phyloP scores from a whole-genome alignment of 1,140 invertebrate genomes.

The Drosophila takahashii region DNA sequence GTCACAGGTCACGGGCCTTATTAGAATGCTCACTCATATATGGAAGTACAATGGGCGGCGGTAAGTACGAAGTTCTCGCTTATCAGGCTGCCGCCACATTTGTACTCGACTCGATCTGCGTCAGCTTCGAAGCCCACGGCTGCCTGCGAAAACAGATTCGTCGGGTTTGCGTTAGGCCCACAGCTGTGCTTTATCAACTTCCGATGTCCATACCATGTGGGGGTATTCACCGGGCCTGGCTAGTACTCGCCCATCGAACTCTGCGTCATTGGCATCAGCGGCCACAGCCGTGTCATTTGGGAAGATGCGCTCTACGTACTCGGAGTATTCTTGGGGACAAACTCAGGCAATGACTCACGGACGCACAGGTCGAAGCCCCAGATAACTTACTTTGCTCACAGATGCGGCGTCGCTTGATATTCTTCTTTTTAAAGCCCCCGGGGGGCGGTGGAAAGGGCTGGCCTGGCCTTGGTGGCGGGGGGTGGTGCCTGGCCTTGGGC shows the following conservation, averaged over 20 bases:
- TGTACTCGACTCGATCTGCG: slow-evolving; percentile 60
- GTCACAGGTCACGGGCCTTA: background rate
- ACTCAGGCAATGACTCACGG: slow-evolving; percentile 7
- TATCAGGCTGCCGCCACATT: slow-evolving; percentile 84
- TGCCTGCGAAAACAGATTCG: slow-evolving; percentile 54
- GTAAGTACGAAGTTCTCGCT: slow-evolving; percentile 80
- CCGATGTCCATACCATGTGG: slow-evolving; percentile 75
- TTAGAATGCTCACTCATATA: slow-evolving; percentile 60
- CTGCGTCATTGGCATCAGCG: slow-evolving; percentile 69
- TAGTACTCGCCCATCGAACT: slow-evolving; percentile 76
- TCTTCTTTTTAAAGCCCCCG: slow-evolving; percentile 42
- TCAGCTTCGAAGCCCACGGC: slow-evolving; percentile 59
- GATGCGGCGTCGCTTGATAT: slow-evolving; percentile 35
- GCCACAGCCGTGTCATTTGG: slow-evolving; percentile 62
- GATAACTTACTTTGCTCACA: slow-evolving; percentile 74
- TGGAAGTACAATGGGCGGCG: slow-evolving; percentile 75
- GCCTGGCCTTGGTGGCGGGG: slow-evolving; percentile 33
- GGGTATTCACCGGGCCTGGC: slow-evolving; percentile 84
- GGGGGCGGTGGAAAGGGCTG: slow-evolving; percentile 67
- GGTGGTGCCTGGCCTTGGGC: slow-evolving; percentile 2
- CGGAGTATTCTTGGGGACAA: slow-evolving; percentile 62
- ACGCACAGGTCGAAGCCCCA: background rate
- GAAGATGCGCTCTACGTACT: slow-evolving; percentile 75
- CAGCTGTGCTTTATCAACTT: slow-evolving; percentile 26
- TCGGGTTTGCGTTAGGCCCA: slow-evolving; percentile 11